Base-by-base conservation (phyloP, 2,888 invertebrate species). In the Ctena decussata region DNA sequence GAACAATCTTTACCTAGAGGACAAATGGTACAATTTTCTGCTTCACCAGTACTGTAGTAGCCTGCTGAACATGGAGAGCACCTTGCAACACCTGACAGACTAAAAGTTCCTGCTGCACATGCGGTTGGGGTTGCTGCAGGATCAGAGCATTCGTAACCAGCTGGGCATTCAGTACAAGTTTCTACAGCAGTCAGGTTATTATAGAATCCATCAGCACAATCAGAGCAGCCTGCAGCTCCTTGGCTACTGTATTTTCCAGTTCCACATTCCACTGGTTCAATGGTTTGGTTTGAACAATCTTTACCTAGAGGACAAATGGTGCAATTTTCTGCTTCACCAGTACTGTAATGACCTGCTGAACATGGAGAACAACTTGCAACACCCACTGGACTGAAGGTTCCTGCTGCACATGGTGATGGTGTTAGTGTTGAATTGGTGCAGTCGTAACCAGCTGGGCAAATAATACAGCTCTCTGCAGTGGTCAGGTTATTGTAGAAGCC, bases 71-170 rank as follows among this genome's bases (percentile, higher is more conserved):
- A 89, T 15, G 74, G 24, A 27, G 70, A 39, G 49, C 89, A 89
- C 1, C 41, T 82, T 21, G 74, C 30, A 0, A 53, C 37, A 11
- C 89, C 84, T 21, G 80, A 84, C 24, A 41, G 53, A 79, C 87
- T 87, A 21, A 70, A 87, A 11, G 80, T 90, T 21, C 86, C 88
- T 44, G 84, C 82, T 0, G 79, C 82, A 75, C 82, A 89, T 27
- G 49, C 77, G n/a, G 70, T 82, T 35, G 85, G 79, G 44, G 30
- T n/a, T 72, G 77, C 75, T 21, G 82, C 82, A 35, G 93, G 90
- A 74, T 92, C 91, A 1, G 87, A 82, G 80, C 95, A 95, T 11
- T 92, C 80, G 39, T 90, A 85, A 24, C 95, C 95, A 11, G 91
- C 87, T 12, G 92, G 92, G 82, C 95, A 95, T 2, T 85, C 73